Conservation (phyloP, 2,113 vertebrate genomes). For the Leucoraja erinaceus region DNA sequence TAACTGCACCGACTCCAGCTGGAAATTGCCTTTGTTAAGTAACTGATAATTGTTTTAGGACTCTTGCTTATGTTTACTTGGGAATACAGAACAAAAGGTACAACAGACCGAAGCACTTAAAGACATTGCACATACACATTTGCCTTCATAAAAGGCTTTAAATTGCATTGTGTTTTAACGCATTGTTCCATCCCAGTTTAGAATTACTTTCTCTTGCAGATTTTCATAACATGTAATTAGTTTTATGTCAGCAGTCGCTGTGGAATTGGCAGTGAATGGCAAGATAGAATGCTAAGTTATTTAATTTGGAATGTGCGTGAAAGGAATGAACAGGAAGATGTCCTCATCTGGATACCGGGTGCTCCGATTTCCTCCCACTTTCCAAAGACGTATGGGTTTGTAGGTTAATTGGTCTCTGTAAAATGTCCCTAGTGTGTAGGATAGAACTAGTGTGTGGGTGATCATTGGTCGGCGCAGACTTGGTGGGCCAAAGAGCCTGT, state of each 20-base stretch:
- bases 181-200: conserved; percentile 8
- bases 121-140: neutral
- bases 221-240: conserved; percentile 27
- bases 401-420: too few relatives aligned
- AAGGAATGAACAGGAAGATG: neutral
- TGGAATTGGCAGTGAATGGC: conserved; percentile 12
- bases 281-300: neutral
- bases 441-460: too few relatives aligned
- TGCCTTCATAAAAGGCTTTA: neutral
- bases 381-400: too few relatives aligned
- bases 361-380: too few relatives aligned
- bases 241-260: neutral
- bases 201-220: conserved; percentile 30
- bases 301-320: conserved; percentile 6
- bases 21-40: neutral
- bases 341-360: neutral
- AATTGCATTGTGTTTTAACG: conserved; percentile 23
- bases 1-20: neutral
- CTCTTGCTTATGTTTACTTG: neutral
- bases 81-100: neutral
- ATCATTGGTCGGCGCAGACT: too few relatives aligned
- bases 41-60: neutral
- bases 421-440: too few relatives aligned
- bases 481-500: too few relatives aligned
- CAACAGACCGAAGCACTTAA: neutral